phyloP scores from a whole-genome alignment of 2,888 invertebrate species.

The Frankliniella intonsa region DNA sequence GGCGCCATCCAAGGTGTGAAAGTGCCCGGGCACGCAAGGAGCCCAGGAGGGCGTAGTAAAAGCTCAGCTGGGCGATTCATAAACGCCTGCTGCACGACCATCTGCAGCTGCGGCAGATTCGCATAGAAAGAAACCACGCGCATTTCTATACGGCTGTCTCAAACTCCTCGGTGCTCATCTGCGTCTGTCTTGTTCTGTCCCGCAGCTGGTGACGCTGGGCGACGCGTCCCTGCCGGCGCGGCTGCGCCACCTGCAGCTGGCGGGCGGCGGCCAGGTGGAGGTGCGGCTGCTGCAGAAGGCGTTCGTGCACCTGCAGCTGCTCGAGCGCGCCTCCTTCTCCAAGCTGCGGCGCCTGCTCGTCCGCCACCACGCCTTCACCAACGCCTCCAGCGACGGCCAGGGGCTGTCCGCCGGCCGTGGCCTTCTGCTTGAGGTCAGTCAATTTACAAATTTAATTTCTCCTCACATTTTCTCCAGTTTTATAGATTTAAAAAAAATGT shows the following conservation, averaged over 20 bases:
- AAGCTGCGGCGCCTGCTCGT: constrained; percentile 56
- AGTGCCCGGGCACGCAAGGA: too few species aligned
- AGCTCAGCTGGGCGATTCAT: too few species aligned
- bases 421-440: constrained; percentile 54
- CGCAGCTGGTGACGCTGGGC: constrained; percentile 45
- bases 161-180: neutral
- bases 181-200: neutral
- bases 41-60: too few species aligned
- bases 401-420: constrained; percentile 47
- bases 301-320: constrained; percentile 53
- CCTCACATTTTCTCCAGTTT: too few species aligned
- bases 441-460: neutral
- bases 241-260: constrained; percentile 49
- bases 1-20: too few species aligned
- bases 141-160: too few species aligned
- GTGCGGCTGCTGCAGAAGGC: constrained; percentile 55
- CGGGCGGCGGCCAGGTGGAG: constrained; percentile 54
- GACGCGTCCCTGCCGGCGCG: constrained; percentile 56
- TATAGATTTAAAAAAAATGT: too few species aligned
- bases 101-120: too few species aligned
- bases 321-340: constrained; percentile 44
- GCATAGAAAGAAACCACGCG: too few species aligned
- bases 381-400: constrained; percentile 46
- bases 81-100: too few species aligned
- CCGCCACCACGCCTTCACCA: constrained; percentile 57